A percentile compares a stretch with the other conserved stretches of the same genome.
phyloP scores from a whole-genome alignment of 2,113 vertebrate species.

The Hoplias malabaricus region DNA sequence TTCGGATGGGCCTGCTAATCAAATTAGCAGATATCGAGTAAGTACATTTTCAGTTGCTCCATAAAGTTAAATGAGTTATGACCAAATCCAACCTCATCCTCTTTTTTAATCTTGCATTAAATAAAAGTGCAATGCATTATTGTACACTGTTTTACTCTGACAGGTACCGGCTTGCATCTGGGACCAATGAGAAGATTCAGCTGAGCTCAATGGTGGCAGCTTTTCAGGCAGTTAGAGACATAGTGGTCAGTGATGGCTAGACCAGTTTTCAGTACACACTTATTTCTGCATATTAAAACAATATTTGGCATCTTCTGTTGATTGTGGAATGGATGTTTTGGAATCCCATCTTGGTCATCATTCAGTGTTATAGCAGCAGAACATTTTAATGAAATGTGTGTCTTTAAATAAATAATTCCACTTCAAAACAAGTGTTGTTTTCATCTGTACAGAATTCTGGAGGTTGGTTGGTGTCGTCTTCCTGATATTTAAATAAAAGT shows the following conservation, averaged over 20 bases:
- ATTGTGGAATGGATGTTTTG: background rate
- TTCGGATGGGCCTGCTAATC: conserved; percentile 87
- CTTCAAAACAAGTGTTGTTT: background rate
- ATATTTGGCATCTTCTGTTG: background rate
- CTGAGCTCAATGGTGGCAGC: conserved; percentile 93
- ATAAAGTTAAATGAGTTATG: too few species aligned
- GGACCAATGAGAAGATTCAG: conserved; percentile 95
- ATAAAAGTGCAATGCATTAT: background rate
- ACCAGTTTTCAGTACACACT: background rate
- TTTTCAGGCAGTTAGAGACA: conserved; percentile 91
- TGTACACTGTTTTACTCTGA: background rate
- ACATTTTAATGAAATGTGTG: background rate
- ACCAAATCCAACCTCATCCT: too few species aligned
- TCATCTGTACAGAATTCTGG: background rate
- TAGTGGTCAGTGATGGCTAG: conserved; percentile 84
- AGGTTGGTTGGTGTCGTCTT: background rate
- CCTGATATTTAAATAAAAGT: background rate
- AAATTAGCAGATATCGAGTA: conserved; percentile 95
- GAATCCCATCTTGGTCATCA: background rate
- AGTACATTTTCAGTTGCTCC: conserved; percentile 61
- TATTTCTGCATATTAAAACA: background rate
- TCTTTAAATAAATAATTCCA: conserved; percentile 35
- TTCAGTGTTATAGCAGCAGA: background rate
- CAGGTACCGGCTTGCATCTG: conserved; percentile 89
- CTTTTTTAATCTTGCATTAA: too few species aligned